Percentiles rank a stretch among this genome's conserved stretches.
phyloP scores from a whole-genome alignment of 1,140 invertebrate species.

The Conus betulinus region DNA sequence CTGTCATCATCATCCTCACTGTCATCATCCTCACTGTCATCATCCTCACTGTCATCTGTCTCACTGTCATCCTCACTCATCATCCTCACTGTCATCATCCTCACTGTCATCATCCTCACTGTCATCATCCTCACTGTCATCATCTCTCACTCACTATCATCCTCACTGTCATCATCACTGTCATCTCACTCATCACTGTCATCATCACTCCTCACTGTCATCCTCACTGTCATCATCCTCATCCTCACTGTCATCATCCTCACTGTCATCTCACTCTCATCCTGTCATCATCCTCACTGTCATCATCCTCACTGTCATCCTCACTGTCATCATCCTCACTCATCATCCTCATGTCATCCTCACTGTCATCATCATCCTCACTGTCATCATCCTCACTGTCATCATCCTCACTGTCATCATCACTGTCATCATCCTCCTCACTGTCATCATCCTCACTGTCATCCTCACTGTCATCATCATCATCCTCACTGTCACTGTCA shows the following conservation, averaged over 20 bases:
- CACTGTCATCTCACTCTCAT: no score
- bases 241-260: no score
- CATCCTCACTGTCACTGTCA: no score
- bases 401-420: slow-evolving; percentile 34
- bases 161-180: no score
- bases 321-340: slow-evolving; percentile 25
- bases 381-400: slow-evolving; percentile 30
- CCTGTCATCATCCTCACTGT: slow-evolving; percentile 25
- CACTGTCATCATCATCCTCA: slow-evolving; percentile 31
- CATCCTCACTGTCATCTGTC: no score
- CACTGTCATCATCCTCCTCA: slow-evolving; percentile 21
- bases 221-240: no score
- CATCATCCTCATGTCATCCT: slow-evolving; percentile 32
- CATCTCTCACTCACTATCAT: no score
- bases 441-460: slow-evolving; percentile 6
- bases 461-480: background rate
- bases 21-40: background rate
- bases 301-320: slow-evolving; percentile 9
- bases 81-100: background rate
- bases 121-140: no score
- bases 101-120: background rate
- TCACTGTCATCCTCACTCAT: background rate
- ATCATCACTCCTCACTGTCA: no score
- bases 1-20: no score
- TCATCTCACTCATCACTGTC: no score